A percentile compares a stretch with the other conserved stretches of the same genome.
These are phyloP conservation scores for Periphyllus acericola DNA, from an alignment of 2,888 invertebrate species.

Conservation along the genomic window DNA sequence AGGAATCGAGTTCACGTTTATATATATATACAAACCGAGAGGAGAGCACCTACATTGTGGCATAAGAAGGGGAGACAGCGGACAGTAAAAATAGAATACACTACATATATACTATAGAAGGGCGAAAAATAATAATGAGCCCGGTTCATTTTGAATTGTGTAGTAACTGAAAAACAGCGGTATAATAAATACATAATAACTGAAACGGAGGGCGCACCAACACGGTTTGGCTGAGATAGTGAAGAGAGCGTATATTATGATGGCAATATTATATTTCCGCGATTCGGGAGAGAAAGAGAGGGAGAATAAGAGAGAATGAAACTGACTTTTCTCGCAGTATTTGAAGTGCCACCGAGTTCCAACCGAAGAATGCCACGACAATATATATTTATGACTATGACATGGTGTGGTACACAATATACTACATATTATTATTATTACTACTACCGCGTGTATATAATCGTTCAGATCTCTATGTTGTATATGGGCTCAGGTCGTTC, in stretches of 20 bases:
- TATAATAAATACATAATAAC: conserved; percentile 33
- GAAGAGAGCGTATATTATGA: neutral
- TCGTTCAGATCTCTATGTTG: neutral
- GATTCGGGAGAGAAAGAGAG: neutral
- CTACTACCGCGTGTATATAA: neutral
- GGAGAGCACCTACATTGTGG: neutral
- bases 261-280: neutral
- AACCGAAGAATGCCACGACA: neutral
- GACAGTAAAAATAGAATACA: conserved; percentile 1
- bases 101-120: neutral
- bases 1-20: neutral
- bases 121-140: conserved; percentile 38
- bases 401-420: neutral
- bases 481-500: too few species aligned
- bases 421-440: neutral
- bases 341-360: neutral
- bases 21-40: neutral
- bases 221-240: neutral
- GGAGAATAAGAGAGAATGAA: neutral
- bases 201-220: neutral
- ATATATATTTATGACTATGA: neutral
- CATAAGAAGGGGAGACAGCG: neutral
- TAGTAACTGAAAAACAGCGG: conserved; percentile 29
- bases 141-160: conserved; percentile 20
- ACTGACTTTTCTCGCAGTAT: neutral